Evolutionary conservation across 1,140 invertebrate species (phyloP).

Genomic region (Nylanderia fulva): DNA sequence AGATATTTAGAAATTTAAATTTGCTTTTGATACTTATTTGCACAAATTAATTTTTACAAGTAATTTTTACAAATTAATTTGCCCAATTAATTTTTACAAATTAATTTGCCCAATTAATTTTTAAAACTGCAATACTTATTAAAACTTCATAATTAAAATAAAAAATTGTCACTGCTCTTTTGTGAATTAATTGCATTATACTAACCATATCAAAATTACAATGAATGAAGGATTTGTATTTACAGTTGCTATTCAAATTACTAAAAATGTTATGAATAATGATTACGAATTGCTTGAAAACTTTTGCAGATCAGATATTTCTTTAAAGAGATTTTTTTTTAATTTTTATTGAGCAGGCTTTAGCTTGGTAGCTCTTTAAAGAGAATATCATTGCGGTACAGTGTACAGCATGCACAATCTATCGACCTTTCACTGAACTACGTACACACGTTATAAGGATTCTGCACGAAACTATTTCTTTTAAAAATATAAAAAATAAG

Average conservation of each 20-base stretch:
- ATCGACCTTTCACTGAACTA: constrained; percentile 30
- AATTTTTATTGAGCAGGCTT: no score
- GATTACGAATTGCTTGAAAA: not conserved
- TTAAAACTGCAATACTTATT: not conserved
- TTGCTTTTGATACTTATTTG: not conserved
- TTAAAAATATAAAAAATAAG: not conserved
- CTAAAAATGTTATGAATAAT: not conserved
- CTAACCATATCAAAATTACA: not conserved
- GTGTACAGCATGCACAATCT: constrained; percentile 26
- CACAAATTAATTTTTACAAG: not conserved
- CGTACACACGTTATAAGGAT: not conserved
- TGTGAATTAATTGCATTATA: not conserved
- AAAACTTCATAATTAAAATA: not conserved
- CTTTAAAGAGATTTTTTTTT: not conserved
- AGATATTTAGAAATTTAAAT: constrained; percentile 4
- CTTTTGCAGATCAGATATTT: not conserved
- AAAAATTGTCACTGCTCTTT: not conserved
- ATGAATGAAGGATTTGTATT: constrained; percentile 2
- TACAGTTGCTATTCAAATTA: not conserved
- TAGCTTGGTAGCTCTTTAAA: no score
- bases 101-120: no score
- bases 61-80: no score
- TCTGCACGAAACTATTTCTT: not conserved
- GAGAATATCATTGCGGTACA: not conserved
- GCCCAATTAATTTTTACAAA: not conserved